Base-by-base conservation (phyloP, 2,113 vertebrate species). In the Pterophyllum scalare region DNA sequence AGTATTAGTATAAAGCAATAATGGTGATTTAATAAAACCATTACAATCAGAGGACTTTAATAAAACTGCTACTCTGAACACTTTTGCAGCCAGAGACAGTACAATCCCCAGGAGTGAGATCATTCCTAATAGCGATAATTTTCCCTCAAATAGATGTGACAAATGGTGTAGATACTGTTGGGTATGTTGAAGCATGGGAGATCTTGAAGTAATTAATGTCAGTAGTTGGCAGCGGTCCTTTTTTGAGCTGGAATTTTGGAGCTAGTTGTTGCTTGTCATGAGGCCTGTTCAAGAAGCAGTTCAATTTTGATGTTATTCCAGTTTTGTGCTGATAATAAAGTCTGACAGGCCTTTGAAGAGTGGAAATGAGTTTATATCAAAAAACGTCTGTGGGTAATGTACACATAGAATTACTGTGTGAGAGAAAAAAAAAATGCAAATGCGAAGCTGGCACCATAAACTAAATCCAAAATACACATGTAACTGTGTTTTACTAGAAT, bases 161-260 rank as follows among this genome's bases (percentile, higher is more conserved):
- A 90, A 80, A 90, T 59, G 67, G 79, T 80, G 49, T 65, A 82
- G 54, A 89, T 80, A 56, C 58, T 82, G 64, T 77, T 43, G 60
- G 77, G 46, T 84, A 72, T 82, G 80, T 72, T 56, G 59, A 77
- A 81, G 58, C 64, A 58, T 24, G n/a, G 79, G 80, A 62, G 80
- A 90, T 94, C 92, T 94, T 94, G 88, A 92, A 93, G 88, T 85
- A 60, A 91, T 94, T 91, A 93, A 84, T 75, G 89, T 92, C 88
- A 77, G 89, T 2, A 58, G 65, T 89, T 93, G 93, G 87, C 94
- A 84, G 84, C 83, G n/a, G 58, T 40, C 11, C 35, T 57, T 85
- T 52, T 5, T 33, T 2, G 19, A 79, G 81, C 60, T 79, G 91
- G 89, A 93, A 92, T 91, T 90, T 90, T 90, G 84, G 91, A 92